phyloP scores from a whole-genome alignment of 2,888 invertebrate genomes.

The Epirrhoe tristata region DNA sequence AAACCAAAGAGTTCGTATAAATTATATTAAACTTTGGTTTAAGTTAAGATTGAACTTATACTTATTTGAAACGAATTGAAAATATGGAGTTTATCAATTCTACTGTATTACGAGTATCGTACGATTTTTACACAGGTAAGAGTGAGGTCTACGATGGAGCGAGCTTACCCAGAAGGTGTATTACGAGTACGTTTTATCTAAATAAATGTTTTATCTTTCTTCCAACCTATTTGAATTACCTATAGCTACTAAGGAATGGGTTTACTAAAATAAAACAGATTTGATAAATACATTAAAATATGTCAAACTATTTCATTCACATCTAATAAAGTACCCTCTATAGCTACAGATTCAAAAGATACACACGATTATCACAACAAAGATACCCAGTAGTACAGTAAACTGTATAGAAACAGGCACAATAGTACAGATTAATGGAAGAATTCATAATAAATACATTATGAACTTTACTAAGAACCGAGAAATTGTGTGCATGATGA shows the following conservation, averaged over 20 bases:
- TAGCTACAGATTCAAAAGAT: slow-evolving; percentile 55
- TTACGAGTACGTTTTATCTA: too few relatives aligned
- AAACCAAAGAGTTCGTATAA: too few relatives aligned
- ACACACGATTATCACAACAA: slow-evolving; percentile 67
- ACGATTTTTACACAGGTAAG: too few relatives aligned
- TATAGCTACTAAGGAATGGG: not conserved
- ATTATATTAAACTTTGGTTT: not conserved
- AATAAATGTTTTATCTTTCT: too few relatives aligned
- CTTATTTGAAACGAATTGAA: too few relatives aligned
- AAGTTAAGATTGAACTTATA: not conserved
- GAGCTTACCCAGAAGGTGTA: too few relatives aligned
- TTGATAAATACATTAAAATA: slow-evolving; percentile 63
- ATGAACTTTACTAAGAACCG: not conserved
- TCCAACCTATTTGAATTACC: too few relatives aligned
- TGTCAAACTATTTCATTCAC: slow-evolving; percentile 72
- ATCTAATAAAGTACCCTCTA: slow-evolving; percentile 54
- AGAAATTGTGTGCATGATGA: slow-evolving; percentile 11
- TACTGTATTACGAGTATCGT: too few relatives aligned
- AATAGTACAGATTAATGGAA: slow-evolving; percentile 39
- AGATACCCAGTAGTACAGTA: slow-evolving; percentile 53
- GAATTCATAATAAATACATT: slow-evolving; percentile 24
- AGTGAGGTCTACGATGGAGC: too few relatives aligned
- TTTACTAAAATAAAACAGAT: slow-evolving; percentile 55
- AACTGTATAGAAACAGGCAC: slow-evolving; percentile 43
- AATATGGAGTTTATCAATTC: too few relatives aligned